Conservation (phyloP, 2,888 invertebrate genomes). For the Anorthoa munda region DNA sequence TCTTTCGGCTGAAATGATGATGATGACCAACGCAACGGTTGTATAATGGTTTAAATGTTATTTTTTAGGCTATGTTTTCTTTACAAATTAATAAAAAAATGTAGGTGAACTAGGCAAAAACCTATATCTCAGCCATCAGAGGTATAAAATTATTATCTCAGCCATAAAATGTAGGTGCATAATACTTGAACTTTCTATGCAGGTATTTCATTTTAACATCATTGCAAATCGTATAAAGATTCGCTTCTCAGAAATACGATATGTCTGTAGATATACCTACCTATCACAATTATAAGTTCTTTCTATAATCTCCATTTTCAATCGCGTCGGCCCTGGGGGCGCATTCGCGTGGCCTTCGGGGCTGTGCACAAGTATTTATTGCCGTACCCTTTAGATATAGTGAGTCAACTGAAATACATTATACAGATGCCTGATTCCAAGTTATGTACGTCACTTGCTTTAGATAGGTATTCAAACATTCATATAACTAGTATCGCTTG, state of each 20-base stretch:
- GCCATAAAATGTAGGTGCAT: no score
- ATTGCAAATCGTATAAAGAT: neutral
- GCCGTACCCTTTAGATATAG: conserved; percentile 39
- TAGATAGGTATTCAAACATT: conserved; percentile 9
- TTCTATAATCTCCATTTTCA: conserved; percentile 55
- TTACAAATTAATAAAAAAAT: no score
- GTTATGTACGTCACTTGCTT: conserved; percentile 28
- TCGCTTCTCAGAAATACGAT: neutral
- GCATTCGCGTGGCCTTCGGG: conserved; percentile 45
- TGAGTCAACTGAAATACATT: conserved; percentile 44
- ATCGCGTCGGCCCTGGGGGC: conserved; percentile 45
- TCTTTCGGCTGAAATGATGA: no score
- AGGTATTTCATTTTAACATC: neutral
- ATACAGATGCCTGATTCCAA: conserved; percentile 41
- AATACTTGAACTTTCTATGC: no score
- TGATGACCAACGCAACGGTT: no score
- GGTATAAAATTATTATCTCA: no score
- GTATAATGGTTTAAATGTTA: no score
- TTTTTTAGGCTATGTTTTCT: no score
- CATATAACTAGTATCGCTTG: neutral
- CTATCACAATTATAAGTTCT: conserved; percentile 46
- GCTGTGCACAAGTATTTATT: conserved; percentile 57
- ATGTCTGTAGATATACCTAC: neutral
- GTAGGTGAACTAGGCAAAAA: neutral
- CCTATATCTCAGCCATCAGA: neutral